These are phyloP conservation scores for Apogon hyalosoma DNA, from an alignment of 2,797 vertebrate genomes.

Conservation along the genomic window DNA sequence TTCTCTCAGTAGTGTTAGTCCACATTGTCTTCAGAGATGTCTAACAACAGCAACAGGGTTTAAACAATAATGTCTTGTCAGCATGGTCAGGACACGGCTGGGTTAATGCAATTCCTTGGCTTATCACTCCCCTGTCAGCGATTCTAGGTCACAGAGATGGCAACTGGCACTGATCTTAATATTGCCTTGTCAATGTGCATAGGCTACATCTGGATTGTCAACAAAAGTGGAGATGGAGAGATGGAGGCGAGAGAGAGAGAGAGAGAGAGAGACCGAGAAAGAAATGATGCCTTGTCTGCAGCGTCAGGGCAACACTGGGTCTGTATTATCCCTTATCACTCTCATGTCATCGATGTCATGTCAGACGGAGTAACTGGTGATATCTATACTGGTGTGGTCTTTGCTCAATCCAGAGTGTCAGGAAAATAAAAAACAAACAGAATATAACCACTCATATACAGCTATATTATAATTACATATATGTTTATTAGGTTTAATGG, in stretches of 20 bases:
- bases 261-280: neutral
- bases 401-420: neutral
- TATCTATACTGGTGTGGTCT: neutral
- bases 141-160: conserved; percentile 53
- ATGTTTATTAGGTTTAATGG: no score
- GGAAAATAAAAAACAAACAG: neutral
- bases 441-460: no score
- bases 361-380: conserved; percentile 15
- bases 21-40: conserved; percentile 38
- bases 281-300: conserved; percentile 28
- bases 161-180: conserved; percentile 47
- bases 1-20: conserved; percentile 21
- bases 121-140: conserved; percentile 60
- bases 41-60: conserved; percentile 35
- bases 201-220: conserved; percentile 44
- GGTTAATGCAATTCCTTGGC: conserved; percentile 53
- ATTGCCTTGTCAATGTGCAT: conserved; percentile 44
- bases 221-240: conserved; percentile 22
- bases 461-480: no score
- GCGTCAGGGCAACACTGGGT: neutral
- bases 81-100: conserved; percentile 44
- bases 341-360: conserved; percentile 17
- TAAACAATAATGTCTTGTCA: conserved; percentile 48
- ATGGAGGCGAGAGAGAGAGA: neutral
- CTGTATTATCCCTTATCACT: conserved; percentile 16